Conservation (phyloP, 2,797 vertebrate species). For the Tenualosa ilisha region DNA sequence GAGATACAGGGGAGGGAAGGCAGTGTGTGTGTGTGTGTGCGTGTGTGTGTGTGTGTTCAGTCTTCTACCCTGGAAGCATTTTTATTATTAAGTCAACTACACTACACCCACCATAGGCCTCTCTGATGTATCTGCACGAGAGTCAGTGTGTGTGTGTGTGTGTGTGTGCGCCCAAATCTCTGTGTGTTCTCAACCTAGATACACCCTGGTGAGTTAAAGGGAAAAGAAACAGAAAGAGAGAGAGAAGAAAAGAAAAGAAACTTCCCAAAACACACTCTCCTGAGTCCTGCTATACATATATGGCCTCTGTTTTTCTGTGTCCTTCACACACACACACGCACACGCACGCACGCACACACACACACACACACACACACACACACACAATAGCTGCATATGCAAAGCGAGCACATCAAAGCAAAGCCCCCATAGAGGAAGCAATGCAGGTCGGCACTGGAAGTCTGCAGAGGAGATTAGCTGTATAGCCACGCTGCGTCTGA, state of each 20-base stretch:
- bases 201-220: neutral
- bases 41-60: neutral
- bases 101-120: neutral
- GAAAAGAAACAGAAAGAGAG: neutral
- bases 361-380: neutral
- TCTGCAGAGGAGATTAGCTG: conserved; percentile 52
- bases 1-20: conserved; percentile 19
- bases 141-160: neutral
- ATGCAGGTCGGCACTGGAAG: conserved; percentile 41
- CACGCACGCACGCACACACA: no score
- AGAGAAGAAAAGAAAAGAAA: neutral
- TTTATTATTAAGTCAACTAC: conserved; percentile 45
- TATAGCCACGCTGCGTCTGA: neutral
- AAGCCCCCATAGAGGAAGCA: conserved; percentile 51
- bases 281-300: neutral
- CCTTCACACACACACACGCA: neutral
- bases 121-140: neutral
- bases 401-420: conserved; percentile 33
- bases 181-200: neutral
- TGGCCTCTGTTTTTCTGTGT: neutral
- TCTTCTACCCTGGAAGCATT: no score
- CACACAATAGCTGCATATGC: neutral
- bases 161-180: no score
- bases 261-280: neutral
- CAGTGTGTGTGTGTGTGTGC: neutral